These are phyloP conservation scores for Gracilinanus agilis DNA, from an alignment of 2,113 vertebrate genomes.

Conservation along the genomic window DNA sequence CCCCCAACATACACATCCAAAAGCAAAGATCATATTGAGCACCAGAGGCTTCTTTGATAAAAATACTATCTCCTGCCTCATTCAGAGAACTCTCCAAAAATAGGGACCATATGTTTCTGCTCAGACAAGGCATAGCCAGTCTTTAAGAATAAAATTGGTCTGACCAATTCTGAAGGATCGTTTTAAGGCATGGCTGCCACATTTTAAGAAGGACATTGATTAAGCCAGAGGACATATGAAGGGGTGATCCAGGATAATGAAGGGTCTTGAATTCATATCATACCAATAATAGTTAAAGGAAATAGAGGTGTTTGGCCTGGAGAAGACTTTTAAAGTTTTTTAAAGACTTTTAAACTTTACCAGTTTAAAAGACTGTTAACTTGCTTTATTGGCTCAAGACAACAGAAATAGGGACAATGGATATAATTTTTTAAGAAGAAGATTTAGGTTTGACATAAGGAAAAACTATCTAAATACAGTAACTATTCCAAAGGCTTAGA, in stretches of 20 bases:
- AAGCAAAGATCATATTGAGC: not conserved
- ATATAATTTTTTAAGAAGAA: not conserved
- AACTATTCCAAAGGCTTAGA: not conserved
- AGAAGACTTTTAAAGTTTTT: too few relatives aligned
- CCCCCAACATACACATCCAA: not conserved
- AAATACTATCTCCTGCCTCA: not conserved
- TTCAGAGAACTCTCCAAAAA: not conserved
- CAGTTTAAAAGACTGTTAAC: not conserved
- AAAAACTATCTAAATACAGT: not conserved
- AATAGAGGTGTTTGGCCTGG: not conserved
- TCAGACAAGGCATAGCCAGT: not conserved
- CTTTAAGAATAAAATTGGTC: not conserved
- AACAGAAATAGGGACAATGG: not conserved
- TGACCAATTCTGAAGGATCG: not conserved
- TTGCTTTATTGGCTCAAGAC: not conserved
- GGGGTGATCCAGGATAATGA: not conserved
- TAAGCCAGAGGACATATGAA: not conserved
- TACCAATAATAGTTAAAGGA: not conserved
- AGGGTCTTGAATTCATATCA: not conserved
- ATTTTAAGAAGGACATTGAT: not conserved
- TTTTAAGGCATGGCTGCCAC: not conserved
- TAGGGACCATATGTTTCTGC: not conserved
- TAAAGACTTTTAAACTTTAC: too few relatives aligned
- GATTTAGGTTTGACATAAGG: not conserved
- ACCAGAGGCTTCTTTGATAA: not conserved